These are phyloP conservation scores for Operophtera brumata DNA, from an alignment of 2,888 invertebrate genomes.

Conservation along the genomic window DNA sequence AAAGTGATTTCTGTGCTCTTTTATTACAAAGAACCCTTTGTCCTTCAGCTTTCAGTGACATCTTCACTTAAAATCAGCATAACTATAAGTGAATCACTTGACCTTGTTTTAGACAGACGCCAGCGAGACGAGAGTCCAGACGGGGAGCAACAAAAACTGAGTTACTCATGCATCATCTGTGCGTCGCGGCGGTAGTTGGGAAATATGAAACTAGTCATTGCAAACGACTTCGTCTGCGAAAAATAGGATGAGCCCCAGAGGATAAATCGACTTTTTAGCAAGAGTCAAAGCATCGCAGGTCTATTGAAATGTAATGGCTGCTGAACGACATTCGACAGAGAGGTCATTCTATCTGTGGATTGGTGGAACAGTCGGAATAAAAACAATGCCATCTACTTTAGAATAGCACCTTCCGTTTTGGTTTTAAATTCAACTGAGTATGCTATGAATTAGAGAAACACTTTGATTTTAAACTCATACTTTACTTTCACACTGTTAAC, in stretches of 20 bases:
- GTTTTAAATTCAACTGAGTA: too few species aligned
- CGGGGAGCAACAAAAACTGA: constrained; percentile 38
- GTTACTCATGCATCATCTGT: constrained; percentile 40
- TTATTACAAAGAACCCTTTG: constrained; percentile 19
- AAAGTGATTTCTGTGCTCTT: constrained; percentile 8
- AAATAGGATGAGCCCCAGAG: neutral
- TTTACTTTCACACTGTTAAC: neutral
- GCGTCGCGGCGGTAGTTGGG: constrained; percentile 15
- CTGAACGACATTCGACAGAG: too few species aligned
- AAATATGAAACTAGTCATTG: constrained; percentile 15
- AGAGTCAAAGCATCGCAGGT: too few species aligned
- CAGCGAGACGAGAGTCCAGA: constrained; percentile 46
- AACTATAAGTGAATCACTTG: constrained; percentile 44
- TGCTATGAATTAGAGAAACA: too few species aligned
- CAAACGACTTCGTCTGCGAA: constrained; percentile 2
- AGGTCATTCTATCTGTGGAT: too few species aligned
- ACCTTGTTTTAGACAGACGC: constrained; percentile 50
- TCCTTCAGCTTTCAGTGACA: constrained; percentile 28
- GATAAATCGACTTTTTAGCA: too few species aligned
- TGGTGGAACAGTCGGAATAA: too few species aligned
- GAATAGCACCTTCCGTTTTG: too few species aligned
- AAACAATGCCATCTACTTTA: too few species aligned
- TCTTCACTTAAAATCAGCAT: constrained; percentile 29
- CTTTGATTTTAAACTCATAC: too few species aligned
- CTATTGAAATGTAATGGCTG: too few species aligned